These are phyloP conservation scores for Gasterosteus aculeatus DNA, from an alignment of 2,113 vertebrate species.

Conservation along the genomic window DNA sequence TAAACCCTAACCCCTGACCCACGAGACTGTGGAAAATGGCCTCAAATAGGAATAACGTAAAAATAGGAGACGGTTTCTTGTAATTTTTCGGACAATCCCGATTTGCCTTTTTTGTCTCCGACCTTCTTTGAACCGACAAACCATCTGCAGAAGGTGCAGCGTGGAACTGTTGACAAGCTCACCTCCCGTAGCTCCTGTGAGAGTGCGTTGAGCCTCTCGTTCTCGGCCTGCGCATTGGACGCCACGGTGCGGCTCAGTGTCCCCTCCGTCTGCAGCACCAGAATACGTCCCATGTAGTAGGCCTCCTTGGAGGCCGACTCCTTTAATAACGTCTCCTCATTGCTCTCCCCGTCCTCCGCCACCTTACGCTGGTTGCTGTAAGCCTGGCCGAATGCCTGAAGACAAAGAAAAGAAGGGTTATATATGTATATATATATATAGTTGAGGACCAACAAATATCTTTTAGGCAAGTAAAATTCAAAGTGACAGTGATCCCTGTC, in stretches of 20 bases:
- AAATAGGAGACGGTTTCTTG: no score
- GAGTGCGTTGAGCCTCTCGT: slow-evolving; percentile 86
- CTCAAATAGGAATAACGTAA: neutral
- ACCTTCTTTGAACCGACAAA: neutral
- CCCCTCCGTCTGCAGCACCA: slow-evolving; percentile 93
- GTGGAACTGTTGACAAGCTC: slow-evolving; percentile 36
- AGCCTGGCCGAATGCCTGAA: slow-evolving; percentile 96
- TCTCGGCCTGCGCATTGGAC: slow-evolving; percentile 90
- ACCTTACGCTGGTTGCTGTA: slow-evolving; percentile 96
- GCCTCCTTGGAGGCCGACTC: slow-evolving; percentile 97
- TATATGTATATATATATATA: neutral
- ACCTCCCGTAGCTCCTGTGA: slow-evolving; percentile 93
- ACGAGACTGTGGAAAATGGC: neutral
- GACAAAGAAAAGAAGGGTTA: neutral
- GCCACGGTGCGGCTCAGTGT: slow-evolving; percentile 87
- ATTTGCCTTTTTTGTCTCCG: no score
- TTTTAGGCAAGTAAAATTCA: slow-evolving; percentile 23
- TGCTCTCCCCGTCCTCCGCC: slow-evolving; percentile 94
- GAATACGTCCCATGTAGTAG: slow-evolving; percentile 89
- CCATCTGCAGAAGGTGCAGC: neutral
- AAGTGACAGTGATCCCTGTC: slow-evolving; percentile 30
- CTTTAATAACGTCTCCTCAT: slow-evolving; percentile 94
- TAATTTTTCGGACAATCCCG: no score
- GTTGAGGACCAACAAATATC: neutral
- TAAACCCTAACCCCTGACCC: no score